Base-by-base conservation (phyloP, 2,797 vertebrate species). In the Epinephelus coioides region DNA sequence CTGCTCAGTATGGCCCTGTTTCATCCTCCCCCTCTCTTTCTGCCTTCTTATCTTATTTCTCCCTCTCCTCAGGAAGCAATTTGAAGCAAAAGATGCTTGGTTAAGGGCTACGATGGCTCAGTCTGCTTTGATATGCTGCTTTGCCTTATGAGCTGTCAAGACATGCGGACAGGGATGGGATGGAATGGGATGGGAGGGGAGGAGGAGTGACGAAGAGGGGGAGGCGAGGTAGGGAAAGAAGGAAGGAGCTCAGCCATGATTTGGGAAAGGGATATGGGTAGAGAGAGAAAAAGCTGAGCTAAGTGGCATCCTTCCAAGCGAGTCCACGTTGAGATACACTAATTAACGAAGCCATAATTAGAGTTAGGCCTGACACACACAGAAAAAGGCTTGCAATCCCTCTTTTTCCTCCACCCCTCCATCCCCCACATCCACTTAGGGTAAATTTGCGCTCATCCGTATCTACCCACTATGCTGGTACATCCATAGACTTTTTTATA, bases 271-370 rank as follows among this genome's bases (percentile, higher is more conserved):
- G 76, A 79, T 79, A 78, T 23, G 40, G 57, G 34, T 10, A 14
- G 18, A 68, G 64, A 55, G 38, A 72, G 72, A 80, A 87, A 88
- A 86, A 79, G 76, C 85, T 87, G 91, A 91, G 89, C 87, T 86
- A 87, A 91, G 85, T 91, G 87, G 89, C 88, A 76, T 81, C 81
- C 76, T 91, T 92, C 90, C 90, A 89, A 89, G 89, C 67, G 62
- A 88, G 88, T 91, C 89, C 64, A 88, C 60, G 44, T 75, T 62
- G 86, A 91, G 90, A 93, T 85, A 82, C 79, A 86, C 93, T 95
- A 95, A 95, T 95, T 95, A 95, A 94, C 82, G 69, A 86, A 92
- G 88, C 86, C 92, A 86, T 94, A 95, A 95, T 94, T 94, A 93
- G 90, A 92, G 88, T 89, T 70, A 89, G 84, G 81, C 81, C 90